phyloP scores from a whole-genome alignment of 2,888 invertebrate species.

The Lasioglossum oenotherae region DNA sequence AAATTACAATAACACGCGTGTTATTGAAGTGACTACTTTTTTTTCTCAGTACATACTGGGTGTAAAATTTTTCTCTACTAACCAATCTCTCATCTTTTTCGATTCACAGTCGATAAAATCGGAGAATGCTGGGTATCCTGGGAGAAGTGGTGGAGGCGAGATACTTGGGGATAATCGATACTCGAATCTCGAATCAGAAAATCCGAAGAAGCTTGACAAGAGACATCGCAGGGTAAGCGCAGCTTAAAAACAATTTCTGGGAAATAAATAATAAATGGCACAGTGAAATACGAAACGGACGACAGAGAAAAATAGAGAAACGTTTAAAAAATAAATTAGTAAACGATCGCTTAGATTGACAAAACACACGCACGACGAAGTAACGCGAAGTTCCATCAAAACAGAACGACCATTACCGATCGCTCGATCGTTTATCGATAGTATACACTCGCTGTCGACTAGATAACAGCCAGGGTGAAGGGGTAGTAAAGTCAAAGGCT shows the following conservation, averaged over 20 bases:
- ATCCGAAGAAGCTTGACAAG: conserved; percentile 73
- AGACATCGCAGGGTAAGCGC: conserved; percentile 55
- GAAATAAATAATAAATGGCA: background rate
- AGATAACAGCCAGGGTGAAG: background rate
- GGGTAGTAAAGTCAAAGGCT: background rate
- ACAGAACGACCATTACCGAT: background rate
- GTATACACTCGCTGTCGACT: background rate
- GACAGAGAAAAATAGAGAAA: background rate
- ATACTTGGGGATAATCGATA: conserved; percentile 38
- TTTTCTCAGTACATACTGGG: no score
- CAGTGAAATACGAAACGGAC: background rate
- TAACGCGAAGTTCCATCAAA: background rate
- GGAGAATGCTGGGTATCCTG: background rate
- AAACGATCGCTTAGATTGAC: background rate
- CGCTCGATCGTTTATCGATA: background rate
- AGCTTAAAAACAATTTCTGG: background rate
- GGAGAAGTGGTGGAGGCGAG: conserved; percentile 18
- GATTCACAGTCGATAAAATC: conserved; percentile 19
- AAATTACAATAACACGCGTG: no score
- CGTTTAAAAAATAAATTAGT: background rate
- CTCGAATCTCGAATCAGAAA: conserved; percentile 31
- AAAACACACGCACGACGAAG: background rate
- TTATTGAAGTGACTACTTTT: no score
- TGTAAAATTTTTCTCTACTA: no score
- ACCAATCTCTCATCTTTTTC: background rate